Evolutionary conservation across 2,113 vertebrate genomes (phyloP).

Genomic region (Protomyctophum bolini): DNA sequence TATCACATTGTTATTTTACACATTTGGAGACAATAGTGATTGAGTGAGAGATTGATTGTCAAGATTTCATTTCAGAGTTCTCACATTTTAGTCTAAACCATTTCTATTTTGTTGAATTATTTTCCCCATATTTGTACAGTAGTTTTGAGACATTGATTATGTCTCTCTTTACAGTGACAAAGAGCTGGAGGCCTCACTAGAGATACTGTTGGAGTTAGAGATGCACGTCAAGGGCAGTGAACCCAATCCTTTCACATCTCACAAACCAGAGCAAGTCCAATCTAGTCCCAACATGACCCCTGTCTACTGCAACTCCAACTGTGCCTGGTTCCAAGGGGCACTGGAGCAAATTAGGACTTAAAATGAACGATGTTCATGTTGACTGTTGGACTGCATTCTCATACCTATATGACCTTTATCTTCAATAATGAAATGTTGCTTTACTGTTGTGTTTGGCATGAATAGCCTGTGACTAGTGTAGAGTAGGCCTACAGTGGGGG

Average conservation of each 20-base stretch:
- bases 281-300: constrained; percentile 87
- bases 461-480: too few relatives aligned
- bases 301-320: constrained; percentile 86
- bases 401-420: not conserved
- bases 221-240: constrained; percentile 76
- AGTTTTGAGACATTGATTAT: too few relatives aligned
- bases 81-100: too few relatives aligned
- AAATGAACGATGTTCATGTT: not conserved
- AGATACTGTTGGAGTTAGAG: constrained; percentile 89
- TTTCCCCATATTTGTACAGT: too few relatives aligned
- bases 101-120: too few relatives aligned
- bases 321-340: constrained; percentile 82
- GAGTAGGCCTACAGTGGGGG: too few relatives aligned
- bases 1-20: not conserved
- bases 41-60: too few relatives aligned
- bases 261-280: constrained; percentile 90
- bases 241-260: constrained; percentile 86
- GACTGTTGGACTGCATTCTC: not conserved
- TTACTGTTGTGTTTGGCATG: too few relatives aligned
- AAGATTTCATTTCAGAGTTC: too few relatives aligned
- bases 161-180: constrained; percentile 75
- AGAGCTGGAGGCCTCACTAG: constrained; percentile 86
- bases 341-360: constrained; percentile 18
- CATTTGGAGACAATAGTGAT: too few relatives aligned
- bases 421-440: constrained; percentile 1